A percentile compares a stretch with the other conserved stretches of the same genome.
Conservation (phyloP, 2,113 vertebrate species). For the Notechis scutatus region DNA sequence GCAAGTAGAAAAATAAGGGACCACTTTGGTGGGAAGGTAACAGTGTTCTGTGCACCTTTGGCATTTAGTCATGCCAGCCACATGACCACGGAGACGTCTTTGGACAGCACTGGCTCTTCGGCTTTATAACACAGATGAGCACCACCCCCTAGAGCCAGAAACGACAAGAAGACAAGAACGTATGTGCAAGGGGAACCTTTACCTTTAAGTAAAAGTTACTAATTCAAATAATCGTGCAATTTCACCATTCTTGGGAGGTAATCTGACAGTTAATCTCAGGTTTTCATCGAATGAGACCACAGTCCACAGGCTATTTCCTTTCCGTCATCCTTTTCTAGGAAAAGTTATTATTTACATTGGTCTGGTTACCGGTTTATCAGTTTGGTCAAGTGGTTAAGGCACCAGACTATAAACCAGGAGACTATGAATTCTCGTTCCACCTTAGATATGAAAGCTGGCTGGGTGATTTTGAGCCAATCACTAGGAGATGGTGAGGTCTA, state of each 20-base stretch:
- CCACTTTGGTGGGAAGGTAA: too few relatives aligned
- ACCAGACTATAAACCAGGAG: background rate
- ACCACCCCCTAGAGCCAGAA: too few relatives aligned
- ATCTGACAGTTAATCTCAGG: background rate
- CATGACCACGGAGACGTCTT: too few relatives aligned
- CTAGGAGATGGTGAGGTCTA: too few relatives aligned
- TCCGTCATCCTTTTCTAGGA: background rate
- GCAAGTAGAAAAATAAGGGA: too few relatives aligned
- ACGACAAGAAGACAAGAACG: too few relatives aligned
- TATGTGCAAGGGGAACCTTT: too few relatives aligned
- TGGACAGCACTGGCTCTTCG: too few relatives aligned
- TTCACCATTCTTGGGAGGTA: background rate
- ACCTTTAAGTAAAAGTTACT: too few relatives aligned
- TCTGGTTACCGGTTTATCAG: background rate
- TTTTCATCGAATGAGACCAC: background rate
- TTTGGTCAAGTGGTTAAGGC: background rate
- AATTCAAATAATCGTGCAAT: background rate
- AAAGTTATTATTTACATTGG: background rate
- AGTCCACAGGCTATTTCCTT: background rate
- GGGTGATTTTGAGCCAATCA: background rate
- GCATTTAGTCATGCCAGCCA: too few relatives aligned
- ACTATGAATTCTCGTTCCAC: background rate
- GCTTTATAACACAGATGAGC: too few relatives aligned
- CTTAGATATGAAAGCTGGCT: background rate
- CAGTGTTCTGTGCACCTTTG: too few relatives aligned